Base-by-base conservation (phyloP, 2,113 vertebrate genomes). In the Eurypyga helias region DNA sequence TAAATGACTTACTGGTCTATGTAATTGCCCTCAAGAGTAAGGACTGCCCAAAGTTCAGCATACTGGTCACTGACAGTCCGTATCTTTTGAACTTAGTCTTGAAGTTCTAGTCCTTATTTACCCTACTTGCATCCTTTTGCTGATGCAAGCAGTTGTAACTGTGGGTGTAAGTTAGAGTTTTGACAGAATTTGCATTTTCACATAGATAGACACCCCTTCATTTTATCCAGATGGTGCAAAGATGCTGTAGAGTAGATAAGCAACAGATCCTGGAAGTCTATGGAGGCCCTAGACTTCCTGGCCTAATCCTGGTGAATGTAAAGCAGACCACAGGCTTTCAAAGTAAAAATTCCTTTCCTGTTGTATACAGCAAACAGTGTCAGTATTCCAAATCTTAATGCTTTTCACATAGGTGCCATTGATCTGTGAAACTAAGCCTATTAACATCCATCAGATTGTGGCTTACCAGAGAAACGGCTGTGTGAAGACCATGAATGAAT, bases 381-480 rank as follows among this genome's bases (percentile, higher is more conserved):
- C 84, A 92, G 83, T 71, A 78, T 87, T 92, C 77, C 72, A 85
- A 83, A 87, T 95, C 83, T 94, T 80, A 87, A 79, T 95, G 62
- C 90, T 96, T 72, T 89, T 80, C 96, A 96, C 55, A 19, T 96
- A 99, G 99, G 98, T 99, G 90, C 98, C 98, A 92, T 97, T 98
- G 65, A 99, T 99, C 94, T 98, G 98, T 71, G 99, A 99, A 97
- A 99, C 99, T 65, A 99, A 99, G 97, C 99, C 99, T 16, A 97
- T 99, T 89, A 99, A 99, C 97, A 97, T 99, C 97, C 99, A 99
- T 97, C 99, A 99, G 98, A 99, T 99, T 78, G 98, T 99, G 98
- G 98, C 98, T n/a, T 99, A 98, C 97, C 99, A 99, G 97, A 99
- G 99, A 90, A 99, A 99, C 3, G 99, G 99, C 96, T 99, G 99